Base-by-base conservation (phyloP, 2,797 vertebrate species). In the Dermochelys coriacea region DNA sequence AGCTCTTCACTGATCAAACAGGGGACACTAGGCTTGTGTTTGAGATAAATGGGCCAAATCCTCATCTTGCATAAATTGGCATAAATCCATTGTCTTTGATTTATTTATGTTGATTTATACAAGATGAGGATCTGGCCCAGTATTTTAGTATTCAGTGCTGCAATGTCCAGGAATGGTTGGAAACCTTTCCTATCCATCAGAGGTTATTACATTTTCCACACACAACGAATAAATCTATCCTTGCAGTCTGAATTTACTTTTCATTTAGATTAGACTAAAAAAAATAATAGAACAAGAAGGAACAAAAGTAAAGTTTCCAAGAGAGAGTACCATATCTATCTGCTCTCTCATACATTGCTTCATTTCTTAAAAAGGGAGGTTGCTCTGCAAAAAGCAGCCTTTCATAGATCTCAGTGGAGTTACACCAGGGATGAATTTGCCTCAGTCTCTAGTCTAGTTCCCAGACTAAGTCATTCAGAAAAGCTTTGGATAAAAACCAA, bases 271-370 rank as follows among this genome's bases (percentile, higher is more conserved):
- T 83, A 31, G 3, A 4, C 2, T 78, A n/a, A 85, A 80, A 50
- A 91, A 78, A 78, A 16, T 4, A 85, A 50, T 47, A 21, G 19
- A 21, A 41, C 9, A 71, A 71, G 45, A 85, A 89, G 85, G 85
- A 29, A 59, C 50, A 8, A 34, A 77, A 85, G 8, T 6, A 64
- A 87, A 64, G 47, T 34, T 41, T 77, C 23, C 3, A 15, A 49
- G 54, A 64, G 4, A 54, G 27, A 47, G 23, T 71, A 47, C 2
- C 59, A 25, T 68, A 31, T 0, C 0, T 3, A 34, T 34, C 27
- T 77, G 34, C 79, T 85, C 0, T 1, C 50, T 54, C 29, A 19
- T 59, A 51, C 15, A 4, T 3, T 79, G 8, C 15, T 91, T 84
- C 34, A 31, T 9, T 80, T 87, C 54, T 49, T 7, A 85, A 85